Evolutionary conservation across 2,888 invertebrate genomes (phyloP), one percentile per base, ranked within the genome.

Genomic region (Tipula confusa): DNA sequence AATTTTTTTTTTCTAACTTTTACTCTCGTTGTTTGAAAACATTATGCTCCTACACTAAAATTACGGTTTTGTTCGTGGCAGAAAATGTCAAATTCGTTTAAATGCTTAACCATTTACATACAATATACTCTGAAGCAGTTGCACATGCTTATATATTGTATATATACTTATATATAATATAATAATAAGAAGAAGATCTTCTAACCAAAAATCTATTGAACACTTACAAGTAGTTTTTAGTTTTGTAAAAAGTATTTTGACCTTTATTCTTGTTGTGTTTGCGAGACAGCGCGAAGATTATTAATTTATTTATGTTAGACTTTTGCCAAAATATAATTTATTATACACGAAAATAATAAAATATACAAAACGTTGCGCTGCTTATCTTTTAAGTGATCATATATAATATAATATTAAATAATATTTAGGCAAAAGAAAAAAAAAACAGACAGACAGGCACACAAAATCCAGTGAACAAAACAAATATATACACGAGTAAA

Each of bases 351-450:
- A n/a, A n/a, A n/a, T n/a, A 18, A 24, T 24, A 24, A 64, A 18
- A 24, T 9, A 43, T 15, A 9, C 64, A 64, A 64, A 64, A 24
- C 64, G 64, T 64, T 64, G 18, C 24, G 64, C 64, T 64, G 64
- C 64, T 64, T 64, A 64, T 64, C 64, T 64, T 64, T 18, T 64
- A 64, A 64, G 64, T 64, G 64, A 64, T 64, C 64, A 24, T 64
- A n/a, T n/a, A n/a, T n/a, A n/a, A n/a, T n/a, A n/a, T n/a, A n/a
- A n/a, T n/a, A n/a, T n/a, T n/a, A n/a, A n/a, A n/a, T n/a, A n/a
- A n/a, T n/a, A n/a, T n/a, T n/a, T n/a, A n/a, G n/a, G n/a, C n/a
- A 64, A 64, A 64, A 24, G 1, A 43, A 43, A 5, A 48, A 9
- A 9, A 64, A 64, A 64, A 64, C 24, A 64, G 24, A 24, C 64